Evolutionary conservation across 1,140 invertebrate genomes (phyloP).

Genomic region (Batillaria attramentaria): DNA sequence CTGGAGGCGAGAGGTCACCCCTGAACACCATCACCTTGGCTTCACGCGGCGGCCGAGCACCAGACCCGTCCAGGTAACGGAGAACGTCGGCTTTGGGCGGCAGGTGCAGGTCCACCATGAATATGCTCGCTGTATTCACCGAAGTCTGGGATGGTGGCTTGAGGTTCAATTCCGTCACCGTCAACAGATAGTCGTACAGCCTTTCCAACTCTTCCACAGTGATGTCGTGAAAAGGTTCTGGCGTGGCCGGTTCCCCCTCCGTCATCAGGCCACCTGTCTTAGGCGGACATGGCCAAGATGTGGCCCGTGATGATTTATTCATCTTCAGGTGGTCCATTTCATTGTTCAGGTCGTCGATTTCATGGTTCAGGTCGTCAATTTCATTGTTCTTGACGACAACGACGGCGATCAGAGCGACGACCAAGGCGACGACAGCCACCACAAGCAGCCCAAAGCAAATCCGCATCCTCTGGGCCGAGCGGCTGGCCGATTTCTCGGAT

Average conservation of each 20-base stretch:
- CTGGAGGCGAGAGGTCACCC: conserved; percentile 44
- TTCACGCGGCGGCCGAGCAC: conserved; percentile 46
- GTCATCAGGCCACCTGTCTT: neutral
- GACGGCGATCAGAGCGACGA: no score
- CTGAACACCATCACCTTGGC: conserved; percentile 55
- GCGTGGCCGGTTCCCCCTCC: neutral
- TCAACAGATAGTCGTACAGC: neutral
- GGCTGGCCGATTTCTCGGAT: no score
- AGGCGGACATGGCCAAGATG: neutral
- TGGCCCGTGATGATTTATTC: no score
- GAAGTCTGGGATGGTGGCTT: conserved; percentile 23
- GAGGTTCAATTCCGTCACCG: conserved; percentile 42
- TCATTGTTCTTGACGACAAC: no score
- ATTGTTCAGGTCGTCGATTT: no score
- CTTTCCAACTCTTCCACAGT: neutral
- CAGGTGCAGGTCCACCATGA: conserved; percentile 47
- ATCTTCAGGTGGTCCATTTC: no score
- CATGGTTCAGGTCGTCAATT: no score
- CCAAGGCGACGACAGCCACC: no score
- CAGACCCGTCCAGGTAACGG: conserved; percentile 47
- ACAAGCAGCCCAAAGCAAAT: no score
- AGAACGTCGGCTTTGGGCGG: conserved; percentile 51
- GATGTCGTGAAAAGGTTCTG: conserved; percentile 4
- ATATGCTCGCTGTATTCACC: conserved; percentile 52
- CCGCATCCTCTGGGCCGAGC: no score